Conservation (phyloP, 2,113 vertebrate species). For the Oryzias javanicus region DNA sequence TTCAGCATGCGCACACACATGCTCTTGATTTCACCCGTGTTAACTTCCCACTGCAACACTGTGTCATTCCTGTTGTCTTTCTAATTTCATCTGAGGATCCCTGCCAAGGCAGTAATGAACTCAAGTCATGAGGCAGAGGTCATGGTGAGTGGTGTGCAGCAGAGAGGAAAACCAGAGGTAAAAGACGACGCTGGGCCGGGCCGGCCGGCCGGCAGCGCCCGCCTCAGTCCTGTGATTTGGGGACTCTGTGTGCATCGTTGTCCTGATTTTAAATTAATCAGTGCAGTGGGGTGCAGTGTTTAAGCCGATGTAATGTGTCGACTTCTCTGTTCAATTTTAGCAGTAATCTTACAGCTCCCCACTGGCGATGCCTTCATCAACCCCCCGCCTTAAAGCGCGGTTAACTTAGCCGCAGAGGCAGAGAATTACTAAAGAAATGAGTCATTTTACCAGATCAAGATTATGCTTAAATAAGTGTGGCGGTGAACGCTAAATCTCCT, state of each 20-base stretch:
- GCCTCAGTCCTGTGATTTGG: slow-evolving; percentile 15
- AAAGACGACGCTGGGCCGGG: slow-evolving; percentile 15
- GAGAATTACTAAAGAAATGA: slow-evolving; percentile 38
- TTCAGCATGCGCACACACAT: slow-evolving; percentile 9
- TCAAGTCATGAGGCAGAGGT: slow-evolving; percentile 47
- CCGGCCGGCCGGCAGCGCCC: slow-evolving; percentile 14
- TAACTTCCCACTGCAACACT: slow-evolving; percentile 50
- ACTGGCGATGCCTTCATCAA: slow-evolving; percentile 53
- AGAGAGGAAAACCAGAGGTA: slow-evolving; percentile 13
- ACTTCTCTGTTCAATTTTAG: slow-evolving; percentile 65
- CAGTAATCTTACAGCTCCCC: slow-evolving; percentile 60
- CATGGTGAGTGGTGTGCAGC: slow-evolving; percentile 26
- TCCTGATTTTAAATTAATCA: slow-evolving; percentile 57
- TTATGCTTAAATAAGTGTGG: slow-evolving; percentile 42
- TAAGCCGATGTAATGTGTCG: slow-evolving; percentile 64
- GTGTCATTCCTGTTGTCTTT: slow-evolving; percentile 63
- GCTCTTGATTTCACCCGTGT: slow-evolving; percentile 39
- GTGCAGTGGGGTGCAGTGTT: slow-evolving; percentile 55
- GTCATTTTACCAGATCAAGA: slow-evolving; percentile 37
- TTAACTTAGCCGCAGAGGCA: slow-evolving; percentile 31
- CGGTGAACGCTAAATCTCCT: slow-evolving; percentile 32
- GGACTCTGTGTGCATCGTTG: slow-evolving; percentile 14
- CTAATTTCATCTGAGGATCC: slow-evolving; percentile 60
- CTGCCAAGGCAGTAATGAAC: slow-evolving; percentile 66
- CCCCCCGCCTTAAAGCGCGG: slow-evolving; percentile 46